Evolutionary conservation across 2,888 invertebrate species (phyloP).

Genomic region (Protophormia terraenovae): DNA sequence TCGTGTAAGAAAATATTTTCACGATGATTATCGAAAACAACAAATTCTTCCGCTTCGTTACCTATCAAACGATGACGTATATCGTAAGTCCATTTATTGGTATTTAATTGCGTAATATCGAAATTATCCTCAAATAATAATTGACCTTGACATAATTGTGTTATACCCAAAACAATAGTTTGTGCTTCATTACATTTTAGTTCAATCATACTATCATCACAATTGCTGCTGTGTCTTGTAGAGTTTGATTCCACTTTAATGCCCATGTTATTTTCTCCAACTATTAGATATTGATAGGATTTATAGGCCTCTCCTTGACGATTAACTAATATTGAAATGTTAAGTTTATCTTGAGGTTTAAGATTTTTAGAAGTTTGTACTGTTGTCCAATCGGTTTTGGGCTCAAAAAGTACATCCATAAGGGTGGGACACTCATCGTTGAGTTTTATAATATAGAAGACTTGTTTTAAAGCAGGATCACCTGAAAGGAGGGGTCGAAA

Average conservation of each 20-base stretch:
- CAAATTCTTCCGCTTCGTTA: slow-evolving; percentile 82
- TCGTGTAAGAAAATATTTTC: slow-evolving; percentile 74
- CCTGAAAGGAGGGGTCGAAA: slow-evolving; percentile 67
- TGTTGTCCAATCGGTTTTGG: slow-evolving; percentile 71
- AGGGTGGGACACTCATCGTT: slow-evolving; percentile 73
- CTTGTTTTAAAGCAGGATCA: slow-evolving; percentile 73
- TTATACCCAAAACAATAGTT: slow-evolving; percentile 33
- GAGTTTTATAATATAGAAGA: slow-evolving; percentile 73
- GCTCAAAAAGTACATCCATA: slow-evolving; percentile 73
- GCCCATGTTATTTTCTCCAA: slow-evolving; percentile 39
- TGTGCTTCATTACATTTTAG: slow-evolving; percentile 36
- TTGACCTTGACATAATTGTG: slow-evolving; percentile 75
- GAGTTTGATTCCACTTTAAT: not conserved
- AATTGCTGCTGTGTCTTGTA: not conserved
- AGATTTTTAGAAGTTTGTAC: slow-evolving; percentile 65
- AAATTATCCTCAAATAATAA: slow-evolving; percentile 86
- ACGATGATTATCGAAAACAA: slow-evolving; percentile 78
- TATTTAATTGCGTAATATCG: slow-evolving; percentile 73
- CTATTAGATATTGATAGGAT: slow-evolving; percentile 34
- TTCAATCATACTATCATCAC: slow-evolving; percentile 12
- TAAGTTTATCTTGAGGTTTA: slow-evolving; percentile 72
- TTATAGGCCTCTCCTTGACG: slow-evolving; percentile 70
- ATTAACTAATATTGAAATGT: slow-evolving; percentile 73
- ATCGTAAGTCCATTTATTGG: slow-evolving; percentile 83
- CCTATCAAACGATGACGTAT: slow-evolving; percentile 83